Evolutionary conservation across 2,888 invertebrate species (phyloP), one percentile per base, ranked within the genome.

Genomic region (Eutolmus rufibarbis): DNA sequence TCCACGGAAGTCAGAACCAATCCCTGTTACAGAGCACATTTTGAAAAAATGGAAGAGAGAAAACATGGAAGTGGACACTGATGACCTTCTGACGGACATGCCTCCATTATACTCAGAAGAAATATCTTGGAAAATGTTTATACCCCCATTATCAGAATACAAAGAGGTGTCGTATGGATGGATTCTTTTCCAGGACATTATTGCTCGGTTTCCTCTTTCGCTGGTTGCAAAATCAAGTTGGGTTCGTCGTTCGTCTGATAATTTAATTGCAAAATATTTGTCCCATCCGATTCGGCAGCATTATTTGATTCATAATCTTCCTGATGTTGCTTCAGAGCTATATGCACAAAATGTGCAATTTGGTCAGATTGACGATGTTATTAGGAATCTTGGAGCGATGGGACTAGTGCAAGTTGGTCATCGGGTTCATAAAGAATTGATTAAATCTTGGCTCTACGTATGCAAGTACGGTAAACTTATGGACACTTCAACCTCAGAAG

Each of bases 111-210:
- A 94, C 87, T 93, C 92, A 56, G 93, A 94, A 84, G 90, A 90
- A n/a, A 92, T 95, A 5, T 93, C 93, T 89, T 96, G 96, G 96
- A 95, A 95, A 91, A 95, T 95, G 92, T 96, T 96, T 90, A 92
- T 97, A 16, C 94, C 95, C 0, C 96, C 96, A 0, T 90, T 96
- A 76, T 95, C 95, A 0, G 90, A 91, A 76, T 95, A 95, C 74
- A 89, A 90, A 91, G 94, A 94, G 19, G 95, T 95, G 93, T 93
- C 93, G 0, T 66, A 90, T 8, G 96, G 96, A 12, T 97, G 97
- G 96, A 93, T 95, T 40, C 92, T 96, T 84, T 92, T 96, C 88
- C 94, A 95, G 89, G 97, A 97, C 90, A 91, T 96, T 1, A 92
- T 96, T 7, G 92, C 96, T 5, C 93, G 95, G 0, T 92, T 97